Evolutionary conservation across 2,888 invertebrate genomes (phyloP).

Genomic region (Synergus laeviventris): DNA sequence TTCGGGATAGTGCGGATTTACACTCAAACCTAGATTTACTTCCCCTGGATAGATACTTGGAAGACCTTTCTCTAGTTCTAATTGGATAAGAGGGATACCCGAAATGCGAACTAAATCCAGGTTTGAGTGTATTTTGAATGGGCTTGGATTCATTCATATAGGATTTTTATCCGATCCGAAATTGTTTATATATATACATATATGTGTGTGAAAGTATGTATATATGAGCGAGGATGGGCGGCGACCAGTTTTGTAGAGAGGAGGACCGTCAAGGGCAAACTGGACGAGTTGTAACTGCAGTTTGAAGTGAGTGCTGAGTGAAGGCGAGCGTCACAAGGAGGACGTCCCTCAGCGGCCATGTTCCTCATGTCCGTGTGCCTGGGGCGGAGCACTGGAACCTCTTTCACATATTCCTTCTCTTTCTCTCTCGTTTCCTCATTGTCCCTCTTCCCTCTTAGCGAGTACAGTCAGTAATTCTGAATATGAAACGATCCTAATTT

Average conservation of each 20-base stretch:
- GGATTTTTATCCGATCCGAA: too few relatives aligned
- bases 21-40: too few relatives aligned
- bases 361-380: slow-evolving; percentile 76
- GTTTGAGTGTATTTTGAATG: too few relatives aligned
- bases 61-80: too few relatives aligned
- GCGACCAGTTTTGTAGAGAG: slow-evolving; percentile 61
- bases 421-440: not conserved
- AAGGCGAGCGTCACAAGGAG: slow-evolving; percentile 73
- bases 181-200: too few relatives aligned
- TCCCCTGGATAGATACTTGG: too few relatives aligned
- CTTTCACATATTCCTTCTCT: not conserved
- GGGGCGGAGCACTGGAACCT: slow-evolving; percentile 79
- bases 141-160: too few relatives aligned
- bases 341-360: slow-evolving; percentile 80
- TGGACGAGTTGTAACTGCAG: slow-evolving; percentile 47
- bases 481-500: not conserved
- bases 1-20: too few relatives aligned
- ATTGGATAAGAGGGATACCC: too few relatives aligned
- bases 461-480: not conserved
- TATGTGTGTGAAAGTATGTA: too few relatives aligned
- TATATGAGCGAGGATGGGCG: slow-evolving; percentile 66
- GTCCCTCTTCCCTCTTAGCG: not conserved
- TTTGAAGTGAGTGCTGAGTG: slow-evolving; percentile 66
- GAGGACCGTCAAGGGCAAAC: slow-evolving; percentile 63
- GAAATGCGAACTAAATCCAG: too few relatives aligned